Evolutionary conservation across 2,797 vertebrate genomes (phyloP).

Genomic region (Discoglossus pictus): DNA sequence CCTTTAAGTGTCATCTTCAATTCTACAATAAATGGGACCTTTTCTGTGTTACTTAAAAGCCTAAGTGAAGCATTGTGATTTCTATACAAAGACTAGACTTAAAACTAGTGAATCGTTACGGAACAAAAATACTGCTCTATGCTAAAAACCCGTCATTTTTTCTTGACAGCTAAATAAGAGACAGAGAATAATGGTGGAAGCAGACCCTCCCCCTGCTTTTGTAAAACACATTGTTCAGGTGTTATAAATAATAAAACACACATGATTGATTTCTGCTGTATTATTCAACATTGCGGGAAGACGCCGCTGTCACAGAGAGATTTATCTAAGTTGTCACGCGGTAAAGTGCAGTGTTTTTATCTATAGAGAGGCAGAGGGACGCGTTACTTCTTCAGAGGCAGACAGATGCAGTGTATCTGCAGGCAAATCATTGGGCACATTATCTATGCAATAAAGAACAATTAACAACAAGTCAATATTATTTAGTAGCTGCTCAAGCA

Average conservation of each 20-base stretch:
- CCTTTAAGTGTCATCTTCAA: no score
- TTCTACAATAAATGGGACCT: no score
- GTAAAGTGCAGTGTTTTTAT: slow-evolving; percentile 50
- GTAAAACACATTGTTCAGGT: slow-evolving; percentile 22
- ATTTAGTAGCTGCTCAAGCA: neutral
- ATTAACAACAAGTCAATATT: slow-evolving; percentile 26
- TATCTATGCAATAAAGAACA: slow-evolving; percentile 14
- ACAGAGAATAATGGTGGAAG: slow-evolving; percentile 43
- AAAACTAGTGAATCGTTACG: no score
- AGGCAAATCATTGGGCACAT: slow-evolving; percentile 21
- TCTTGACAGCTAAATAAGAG: slow-evolving; percentile 2
- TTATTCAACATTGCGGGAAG: slow-evolving; percentile 55
- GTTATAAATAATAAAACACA: slow-evolving; percentile 45
- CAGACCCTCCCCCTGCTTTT: slow-evolving; percentile 24
- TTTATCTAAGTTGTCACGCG: slow-evolving; percentile 42
- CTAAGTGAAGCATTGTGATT: no score
- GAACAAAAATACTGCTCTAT: no score
- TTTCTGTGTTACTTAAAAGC: no score
- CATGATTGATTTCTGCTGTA: slow-evolving; percentile 58
- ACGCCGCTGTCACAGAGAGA: slow-evolving; percentile 54
- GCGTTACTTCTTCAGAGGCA: slow-evolving; percentile 20
- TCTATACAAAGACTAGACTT: no score
- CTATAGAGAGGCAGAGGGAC: slow-evolving; percentile 46
- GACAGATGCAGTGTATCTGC: neutral
- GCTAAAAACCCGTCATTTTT: no score